A percentile compares a stretch with the other conserved stretches of the same genome.
Evolutionary conservation across 2,797 vertebrate genomes (phyloP).

Genomic region (Cygnus olor): DNA sequence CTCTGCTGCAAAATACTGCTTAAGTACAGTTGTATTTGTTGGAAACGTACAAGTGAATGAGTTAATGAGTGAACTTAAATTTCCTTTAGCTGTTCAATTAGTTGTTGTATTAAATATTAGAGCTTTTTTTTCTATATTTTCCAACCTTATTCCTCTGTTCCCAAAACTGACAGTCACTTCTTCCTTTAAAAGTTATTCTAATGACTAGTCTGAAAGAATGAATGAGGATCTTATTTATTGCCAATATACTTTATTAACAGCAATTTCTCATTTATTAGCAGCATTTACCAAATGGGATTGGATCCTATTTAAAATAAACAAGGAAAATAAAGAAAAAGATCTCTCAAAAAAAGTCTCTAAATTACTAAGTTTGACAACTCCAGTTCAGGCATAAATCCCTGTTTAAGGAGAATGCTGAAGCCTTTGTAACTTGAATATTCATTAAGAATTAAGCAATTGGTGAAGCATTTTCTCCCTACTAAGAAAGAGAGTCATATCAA

Average conservation of each 20-base stretch:
- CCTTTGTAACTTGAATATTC: background rate
- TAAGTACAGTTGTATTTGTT: background rate
- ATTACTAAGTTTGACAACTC: background rate
- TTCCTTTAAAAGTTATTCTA: background rate
- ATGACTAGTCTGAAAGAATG: background rate
- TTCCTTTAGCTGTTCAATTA: background rate
- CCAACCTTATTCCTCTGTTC: background rate
- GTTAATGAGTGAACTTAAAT: background rate
- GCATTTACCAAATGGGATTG: background rate
- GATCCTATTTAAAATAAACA: background rate
- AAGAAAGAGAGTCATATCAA: background rate
- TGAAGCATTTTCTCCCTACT: background rate
- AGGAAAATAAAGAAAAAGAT: background rate
- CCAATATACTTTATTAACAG: background rate
- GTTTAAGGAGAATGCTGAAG: background rate
- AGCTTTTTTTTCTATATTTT: background rate
- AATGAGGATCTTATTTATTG: background rate
- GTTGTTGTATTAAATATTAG: background rate
- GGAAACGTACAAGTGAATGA: background rate
- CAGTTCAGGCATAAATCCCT: background rate
- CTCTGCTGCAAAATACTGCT: background rate
- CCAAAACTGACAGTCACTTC: background rate
- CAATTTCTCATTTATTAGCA: background rate
- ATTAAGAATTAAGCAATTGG: background rate
- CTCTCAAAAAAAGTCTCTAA: background rate